Evolutionary conservation across 2,797 vertebrate species (phyloP).

Genomic region (Sebastes oblongus): DNA sequence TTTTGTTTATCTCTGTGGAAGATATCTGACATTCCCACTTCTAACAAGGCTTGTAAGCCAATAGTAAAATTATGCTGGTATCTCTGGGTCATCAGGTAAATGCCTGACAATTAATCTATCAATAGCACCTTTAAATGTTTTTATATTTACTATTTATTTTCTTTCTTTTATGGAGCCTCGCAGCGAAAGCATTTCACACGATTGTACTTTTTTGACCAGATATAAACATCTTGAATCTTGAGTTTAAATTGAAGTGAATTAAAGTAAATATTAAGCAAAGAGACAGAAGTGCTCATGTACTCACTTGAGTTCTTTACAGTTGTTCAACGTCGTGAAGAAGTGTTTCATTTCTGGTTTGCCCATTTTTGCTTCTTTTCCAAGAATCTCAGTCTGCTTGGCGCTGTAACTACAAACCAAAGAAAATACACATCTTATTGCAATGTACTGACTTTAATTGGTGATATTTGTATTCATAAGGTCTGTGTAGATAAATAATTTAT

Average conservation of each 20-base stretch:
- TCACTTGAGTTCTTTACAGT: conserved; percentile 71
- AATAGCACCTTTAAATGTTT: no score
- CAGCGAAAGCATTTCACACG: no score
- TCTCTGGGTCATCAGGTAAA: no score
- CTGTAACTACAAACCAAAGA: conserved; percentile 55
- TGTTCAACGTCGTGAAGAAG: conserved; percentile 63
- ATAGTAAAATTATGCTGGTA: no score
- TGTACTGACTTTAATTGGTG: not conserved
- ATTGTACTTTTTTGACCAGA: not conserved
- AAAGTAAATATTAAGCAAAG: not conserved
- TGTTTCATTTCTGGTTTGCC: conserved; percentile 4
- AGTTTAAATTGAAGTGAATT: not conserved
- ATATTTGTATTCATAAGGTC: not conserved
- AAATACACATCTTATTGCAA: rapidly evolving
- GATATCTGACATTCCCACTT: no score
- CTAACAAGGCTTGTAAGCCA: no score
- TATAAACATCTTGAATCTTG: no score
- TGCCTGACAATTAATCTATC: no score
- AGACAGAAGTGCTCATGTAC: not conserved
- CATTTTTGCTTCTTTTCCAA: conserved; percentile 4
- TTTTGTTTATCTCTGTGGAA: no score
- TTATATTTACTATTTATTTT: no score
- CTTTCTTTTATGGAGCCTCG: no score
- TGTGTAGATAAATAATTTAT: not conserved
- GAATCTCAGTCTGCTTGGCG: conserved; percentile 7